phyloP scores from a whole-genome alignment of 1,140 invertebrate species.

The Mizuhopecten yessoensis region DNA sequence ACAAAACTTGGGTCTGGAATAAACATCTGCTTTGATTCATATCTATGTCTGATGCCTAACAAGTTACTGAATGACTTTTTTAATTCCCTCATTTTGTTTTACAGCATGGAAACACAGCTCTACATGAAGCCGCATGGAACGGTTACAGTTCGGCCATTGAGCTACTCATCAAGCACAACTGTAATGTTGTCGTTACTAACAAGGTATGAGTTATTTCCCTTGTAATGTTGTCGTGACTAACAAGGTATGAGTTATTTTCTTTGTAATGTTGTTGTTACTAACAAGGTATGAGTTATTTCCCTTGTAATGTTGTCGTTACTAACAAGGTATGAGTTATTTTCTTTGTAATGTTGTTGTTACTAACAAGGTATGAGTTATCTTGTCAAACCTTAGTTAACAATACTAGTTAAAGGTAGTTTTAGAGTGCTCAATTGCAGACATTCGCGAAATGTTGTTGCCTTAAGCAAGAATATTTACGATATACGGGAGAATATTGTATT shows the following conservation, averaged over 20 bases:
- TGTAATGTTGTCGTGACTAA: too few species aligned
- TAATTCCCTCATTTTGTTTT: conserved; percentile 63
- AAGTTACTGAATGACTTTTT: background rate
- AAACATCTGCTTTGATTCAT: too few species aligned
- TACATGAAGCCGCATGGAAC: conserved; percentile 97
- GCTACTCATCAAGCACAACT: conserved; percentile 88
- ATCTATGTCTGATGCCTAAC: too few species aligned
- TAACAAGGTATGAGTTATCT: too few species aligned
- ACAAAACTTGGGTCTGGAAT: background rate
- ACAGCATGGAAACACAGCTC: conserved; percentile 95
- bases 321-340: too few species aligned
- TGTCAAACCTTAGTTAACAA: background rate
- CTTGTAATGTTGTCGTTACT: too few species aligned
- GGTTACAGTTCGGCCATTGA: conserved; percentile 94
- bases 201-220: conserved; percentile 78
- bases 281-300: too few species aligned
- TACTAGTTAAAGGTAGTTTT: background rate
- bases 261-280: too few species aligned
- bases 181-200: conserved; percentile 91
- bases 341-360: too few species aligned
- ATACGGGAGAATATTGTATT: background rate
- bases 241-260: too few species aligned
- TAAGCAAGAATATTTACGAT: background rate
- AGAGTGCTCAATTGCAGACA: background rate
- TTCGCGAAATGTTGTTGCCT: background rate